Conservation (phyloP, 2,113 vertebrate species). For the Scatophagus argus region DNA sequence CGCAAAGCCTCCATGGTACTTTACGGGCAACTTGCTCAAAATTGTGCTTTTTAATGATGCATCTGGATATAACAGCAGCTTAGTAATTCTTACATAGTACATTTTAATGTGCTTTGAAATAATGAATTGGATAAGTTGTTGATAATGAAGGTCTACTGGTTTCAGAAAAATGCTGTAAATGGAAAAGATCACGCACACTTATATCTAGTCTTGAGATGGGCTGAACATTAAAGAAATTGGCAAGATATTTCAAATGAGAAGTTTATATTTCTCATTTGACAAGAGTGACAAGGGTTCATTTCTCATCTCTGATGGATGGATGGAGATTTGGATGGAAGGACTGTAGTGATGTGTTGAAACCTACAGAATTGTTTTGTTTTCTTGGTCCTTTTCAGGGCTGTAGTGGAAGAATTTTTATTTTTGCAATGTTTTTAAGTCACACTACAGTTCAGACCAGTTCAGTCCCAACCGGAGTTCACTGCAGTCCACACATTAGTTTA, state of each 20-base stretch:
- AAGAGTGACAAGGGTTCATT: not conserved
- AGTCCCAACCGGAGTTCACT: not conserved
- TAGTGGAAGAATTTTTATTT: not conserved
- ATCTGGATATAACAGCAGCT: not conserved
- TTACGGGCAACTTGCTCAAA: not conserved
- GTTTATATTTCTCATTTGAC: not conserved
- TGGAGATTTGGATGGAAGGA: too few relatives aligned
- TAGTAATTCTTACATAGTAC: not conserved
- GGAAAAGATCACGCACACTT: conserved; percentile 2
- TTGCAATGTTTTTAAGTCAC: not conserved
- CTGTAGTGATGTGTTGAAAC: too few relatives aligned
- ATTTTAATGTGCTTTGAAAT: not conserved
- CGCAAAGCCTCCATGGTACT: not conserved
- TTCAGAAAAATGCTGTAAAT: not conserved
- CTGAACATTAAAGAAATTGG: not conserved
- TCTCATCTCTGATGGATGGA: not conserved
- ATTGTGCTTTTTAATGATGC: not conserved
- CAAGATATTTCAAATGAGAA: not conserved
- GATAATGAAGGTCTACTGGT: not conserved
- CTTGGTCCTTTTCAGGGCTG: too few relatives aligned
- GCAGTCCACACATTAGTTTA: not conserved
- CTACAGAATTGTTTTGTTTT: too few relatives aligned
- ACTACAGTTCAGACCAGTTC: not conserved
- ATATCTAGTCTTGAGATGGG: not conserved
- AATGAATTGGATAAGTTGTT: not conserved